Evolutionary conservation across 1,140 invertebrate genomes (phyloP).

Genomic region (Drosophila arawakana): DNA sequence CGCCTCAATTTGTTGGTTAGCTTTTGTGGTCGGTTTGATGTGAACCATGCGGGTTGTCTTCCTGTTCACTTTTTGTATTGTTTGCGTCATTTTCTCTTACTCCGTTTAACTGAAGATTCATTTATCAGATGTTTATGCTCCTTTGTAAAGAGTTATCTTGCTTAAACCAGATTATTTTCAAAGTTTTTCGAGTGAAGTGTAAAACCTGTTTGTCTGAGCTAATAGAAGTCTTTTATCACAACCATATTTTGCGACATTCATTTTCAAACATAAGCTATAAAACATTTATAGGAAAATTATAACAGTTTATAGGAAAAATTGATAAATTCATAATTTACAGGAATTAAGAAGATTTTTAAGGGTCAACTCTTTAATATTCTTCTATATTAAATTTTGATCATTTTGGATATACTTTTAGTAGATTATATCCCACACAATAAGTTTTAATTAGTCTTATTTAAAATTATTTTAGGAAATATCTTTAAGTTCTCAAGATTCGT

Average conservation of each 20-base stretch:
- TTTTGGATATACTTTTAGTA: too few species aligned
- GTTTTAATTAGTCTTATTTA: too few species aligned
- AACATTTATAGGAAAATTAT: too few species aligned
- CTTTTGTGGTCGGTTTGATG: slow-evolving; percentile 46
- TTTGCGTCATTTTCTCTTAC: slow-evolving; percentile 6
- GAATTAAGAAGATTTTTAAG: too few species aligned
- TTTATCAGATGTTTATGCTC: slow-evolving; percentile 14
- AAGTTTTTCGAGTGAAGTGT: not conserved
- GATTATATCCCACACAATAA: too few species aligned
- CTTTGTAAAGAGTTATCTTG: not conserved
- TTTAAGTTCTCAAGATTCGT: too few species aligned
- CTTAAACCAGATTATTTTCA: not conserved
- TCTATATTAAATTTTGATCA: too few species aligned
- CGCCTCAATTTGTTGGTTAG: slow-evolving; percentile 37
- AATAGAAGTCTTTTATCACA: not conserved
- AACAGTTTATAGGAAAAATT: too few species aligned
- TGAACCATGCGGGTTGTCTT: slow-evolving; percentile 24
- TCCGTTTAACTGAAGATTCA: slow-evolving; percentile 2
- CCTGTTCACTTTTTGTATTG: slow-evolving; percentile 2
- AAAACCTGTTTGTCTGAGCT: not conserved
- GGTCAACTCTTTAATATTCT: too few species aligned
- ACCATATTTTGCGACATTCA: not conserved
- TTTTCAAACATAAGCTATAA: too few species aligned
- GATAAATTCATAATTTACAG: too few species aligned
- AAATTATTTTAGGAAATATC: too few species aligned